phyloP scores from a whole-genome alignment of 2,888 invertebrate genomes.

The Ferdinandea cuprea region DNA sequence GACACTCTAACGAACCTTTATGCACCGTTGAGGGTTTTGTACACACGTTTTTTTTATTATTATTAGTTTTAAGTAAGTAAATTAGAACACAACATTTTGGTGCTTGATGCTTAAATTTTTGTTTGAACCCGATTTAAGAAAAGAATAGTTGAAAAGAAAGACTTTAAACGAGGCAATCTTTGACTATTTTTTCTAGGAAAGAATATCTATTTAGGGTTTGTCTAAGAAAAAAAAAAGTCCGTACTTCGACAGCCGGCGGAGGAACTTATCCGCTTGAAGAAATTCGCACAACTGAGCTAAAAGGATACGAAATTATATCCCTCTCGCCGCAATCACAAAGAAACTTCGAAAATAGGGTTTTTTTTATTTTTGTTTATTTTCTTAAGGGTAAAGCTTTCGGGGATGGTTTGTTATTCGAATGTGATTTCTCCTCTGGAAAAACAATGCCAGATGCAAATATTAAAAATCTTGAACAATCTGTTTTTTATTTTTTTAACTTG shows the following conservation, averaged over 20 bases:
- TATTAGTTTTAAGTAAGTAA: neutral
- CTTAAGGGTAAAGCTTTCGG: neutral
- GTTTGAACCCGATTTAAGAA: conserved; percentile 2
- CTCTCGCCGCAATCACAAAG: conserved; percentile 17
- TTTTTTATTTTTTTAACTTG: neutral
- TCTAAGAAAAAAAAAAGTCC: conserved; percentile 48
- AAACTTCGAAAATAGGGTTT: conserved; percentile 49
- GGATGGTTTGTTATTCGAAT: conserved; percentile 21
- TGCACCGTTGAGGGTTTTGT: neutral
- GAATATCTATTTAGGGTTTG: conserved; percentile 55
- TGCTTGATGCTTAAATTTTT: neutral
- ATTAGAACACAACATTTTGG: neutral
- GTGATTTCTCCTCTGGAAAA: conserved; percentile 41
- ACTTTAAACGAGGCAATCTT: conserved; percentile 31
- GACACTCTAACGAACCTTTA: conserved; percentile 48
- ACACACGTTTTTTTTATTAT: conserved; percentile 6
- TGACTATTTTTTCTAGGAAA: conserved; percentile 13
- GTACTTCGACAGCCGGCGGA: conserved; percentile 32
- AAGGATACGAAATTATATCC: conserved; percentile 48
- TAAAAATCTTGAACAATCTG: no score
- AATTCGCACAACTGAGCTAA: conserved; percentile 66
- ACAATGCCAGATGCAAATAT: conserved; percentile 37
- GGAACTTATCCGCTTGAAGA: conserved; percentile 56
- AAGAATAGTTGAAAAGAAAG: conserved; percentile 10
- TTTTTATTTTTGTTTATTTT: conserved; percentile 50